Conservation (phyloP, 2,888 invertebrate genomes). For the Gastrophysa polygoni region DNA sequence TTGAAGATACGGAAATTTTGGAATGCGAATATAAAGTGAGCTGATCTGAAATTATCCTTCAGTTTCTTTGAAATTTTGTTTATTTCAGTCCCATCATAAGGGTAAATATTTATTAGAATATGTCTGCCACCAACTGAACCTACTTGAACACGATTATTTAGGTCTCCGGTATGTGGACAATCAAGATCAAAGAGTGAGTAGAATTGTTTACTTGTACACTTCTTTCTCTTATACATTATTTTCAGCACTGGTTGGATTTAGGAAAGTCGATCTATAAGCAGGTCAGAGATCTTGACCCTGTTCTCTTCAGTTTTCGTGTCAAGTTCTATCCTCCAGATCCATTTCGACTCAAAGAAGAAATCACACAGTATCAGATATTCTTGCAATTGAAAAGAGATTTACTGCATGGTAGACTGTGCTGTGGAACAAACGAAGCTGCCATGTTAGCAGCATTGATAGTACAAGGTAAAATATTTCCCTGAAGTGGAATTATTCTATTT, state of each 20-base stretch:
- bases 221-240: too few species aligned
- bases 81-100: constrained; percentile 82
- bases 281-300: constrained; percentile 91
- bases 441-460: constrained; percentile 90
- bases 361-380: constrained; percentile 93
- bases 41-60: constrained; percentile 20
- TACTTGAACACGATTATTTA: constrained; percentile 93
- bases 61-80: constrained; percentile 6
- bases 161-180: constrained; percentile 91
- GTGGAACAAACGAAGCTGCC: constrained; percentile 87
- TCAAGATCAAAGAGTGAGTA: constrained; percentile 80
- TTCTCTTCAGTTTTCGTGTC: constrained; percentile 93
- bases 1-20: constrained; percentile 89
- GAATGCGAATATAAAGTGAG: constrained; percentile 91
- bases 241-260: constrained; percentile 93
- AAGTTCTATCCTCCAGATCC: constrained; percentile 98
- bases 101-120: constrained; percentile 89
- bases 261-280: constrained; percentile 89
- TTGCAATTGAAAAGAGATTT: constrained; percentile 93
- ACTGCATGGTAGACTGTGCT: constrained; percentile 92
- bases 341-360: constrained; percentile 88
- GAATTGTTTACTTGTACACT: constrained; percentile 1
- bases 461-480: constrained; percentile 70
- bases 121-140: constrained; percentile 88
- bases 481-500: too few species aligned